Evolutionary conservation across 2,888 invertebrate species (phyloP), one percentile per base, ranked within the genome.

Genomic region (Chaetogeoica ovagalla): DNA sequence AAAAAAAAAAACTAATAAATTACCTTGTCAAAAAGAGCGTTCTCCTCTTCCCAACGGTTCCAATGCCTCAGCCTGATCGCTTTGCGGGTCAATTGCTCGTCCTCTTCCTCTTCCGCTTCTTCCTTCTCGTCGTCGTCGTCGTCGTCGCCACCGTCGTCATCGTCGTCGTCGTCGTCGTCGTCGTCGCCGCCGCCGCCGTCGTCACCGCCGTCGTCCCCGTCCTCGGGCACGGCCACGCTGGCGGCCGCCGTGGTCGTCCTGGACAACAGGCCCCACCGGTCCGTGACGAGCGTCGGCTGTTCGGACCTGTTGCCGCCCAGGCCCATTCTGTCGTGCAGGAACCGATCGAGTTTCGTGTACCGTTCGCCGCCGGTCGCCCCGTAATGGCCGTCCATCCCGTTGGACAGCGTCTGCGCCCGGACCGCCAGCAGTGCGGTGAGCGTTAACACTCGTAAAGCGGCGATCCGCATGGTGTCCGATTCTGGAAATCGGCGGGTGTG

Each of bases 261-360:
- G 63, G 70, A 55, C 63, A 55, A 43, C 17, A 65, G 63, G 43
- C 71, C 63, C 5, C 71, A 60, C n/a, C 71, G 62, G n/a, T 65
- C 71, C 19, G 63, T 15, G 57, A 57, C 30, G n/a, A 57, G 71
- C 30, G 23, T 55, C 39, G 70, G 55, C 39, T 63, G 39, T 8
- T 57, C 66, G 57, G 68, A 59, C 71, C 71, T 55, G 70, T 63
- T 63, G 30, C 76, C 68, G n/a, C 39, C 65, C 52, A 79, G 23
- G 43, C 79, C 79, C 70, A 79, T 71, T n/a, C 79, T 37, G 43
- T 79, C 79, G 39, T 79, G 79, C 62, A 79, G 19, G 57, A 79
- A 79, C 62, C 59, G 39, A 65, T 79, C 79, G 23, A 79, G 57
- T 19, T 57, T 79, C 55, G 79, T 15, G 23, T 55, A 79, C 70